Evolutionary conservation across 2,888 invertebrate species (phyloP), one percentile per base, ranked within the genome.

Genomic region (Sphaerophoria taeniata): DNA sequence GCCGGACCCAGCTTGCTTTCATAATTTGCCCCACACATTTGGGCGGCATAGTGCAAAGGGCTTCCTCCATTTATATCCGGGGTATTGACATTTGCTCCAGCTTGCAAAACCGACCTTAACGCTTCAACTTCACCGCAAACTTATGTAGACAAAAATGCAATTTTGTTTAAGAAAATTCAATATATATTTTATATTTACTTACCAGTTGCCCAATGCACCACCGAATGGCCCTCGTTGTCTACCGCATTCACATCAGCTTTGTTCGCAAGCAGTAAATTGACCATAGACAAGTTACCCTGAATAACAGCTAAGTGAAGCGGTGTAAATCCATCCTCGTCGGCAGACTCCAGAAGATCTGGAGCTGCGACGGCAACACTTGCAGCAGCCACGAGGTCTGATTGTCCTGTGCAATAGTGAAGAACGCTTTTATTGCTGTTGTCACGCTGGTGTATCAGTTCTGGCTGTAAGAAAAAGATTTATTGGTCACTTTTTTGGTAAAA

Each of bases 161-260:
- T n/a, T 2, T 7, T 3, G 16, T 49, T 49, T 24, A 45, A 16
- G 14, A 9, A 56, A 56, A 16, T 12, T 6, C 9, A 16, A 12
- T 4, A 14, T 33, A 2, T 16, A 47, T 11, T 14, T 0, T 31
- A 43, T 3, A 24, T 65, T 3, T 6, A 87, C 87, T 89, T 91
- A 98, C 98, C 99, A 87, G 98, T 98, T 16, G 99, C 98, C 99
- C 99, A 99, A 92, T 99, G 99, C 9, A 99, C 96, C 58, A 97
- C 96, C 2, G 98, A 97, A 91, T 99, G 99, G 81, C 97, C 96
- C 91, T 99, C 99, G 89, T 96, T 95, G 92, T 99, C 99, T 87
- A 96, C 94, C 58, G 97, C 96, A 91, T 96, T 96, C 87, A 98
- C 95, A 90, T 98, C 96, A 7, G 98, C 98, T 51, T 97, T 97